phyloP scores from a whole-genome alignment of 2,113 vertebrate genomes.

The Brachypodius melanocephalos region DNA sequence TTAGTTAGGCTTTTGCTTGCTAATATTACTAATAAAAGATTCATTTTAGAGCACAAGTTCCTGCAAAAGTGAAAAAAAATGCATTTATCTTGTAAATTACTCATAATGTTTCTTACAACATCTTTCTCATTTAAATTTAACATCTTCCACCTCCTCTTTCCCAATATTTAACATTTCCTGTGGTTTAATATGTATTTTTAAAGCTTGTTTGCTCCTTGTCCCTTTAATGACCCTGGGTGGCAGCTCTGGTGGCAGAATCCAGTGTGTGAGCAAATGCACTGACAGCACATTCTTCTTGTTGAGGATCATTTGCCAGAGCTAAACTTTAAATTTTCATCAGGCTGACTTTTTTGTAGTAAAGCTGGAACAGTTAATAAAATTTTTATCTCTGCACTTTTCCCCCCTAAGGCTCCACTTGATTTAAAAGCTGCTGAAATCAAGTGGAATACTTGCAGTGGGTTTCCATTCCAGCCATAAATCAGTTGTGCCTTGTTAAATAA shows the following conservation, averaged over 20 bases:
- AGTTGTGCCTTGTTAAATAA: not conserved
- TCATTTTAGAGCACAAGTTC: not conserved
- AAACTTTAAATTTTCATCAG: not conserved
- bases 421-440: slow-evolving; percentile 45
- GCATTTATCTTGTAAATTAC: not conserved
- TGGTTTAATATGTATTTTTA: not conserved
- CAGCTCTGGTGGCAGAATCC: not conserved
- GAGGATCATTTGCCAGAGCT: not conserved
- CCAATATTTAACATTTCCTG: not conserved
- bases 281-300: not conserved
- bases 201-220: not conserved
- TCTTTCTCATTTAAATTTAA: not conserved
- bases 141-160: not conserved
- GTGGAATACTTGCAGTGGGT: not conserved
- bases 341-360: not conserved
- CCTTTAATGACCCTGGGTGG: not conserved
- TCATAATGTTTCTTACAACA: not conserved
- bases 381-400: not conserved
- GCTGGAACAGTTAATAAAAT: slow-evolving; percentile 14
- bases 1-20: not conserved
- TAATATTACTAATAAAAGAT: not conserved
- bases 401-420: not conserved
- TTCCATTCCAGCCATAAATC: slow-evolving; percentile 10
- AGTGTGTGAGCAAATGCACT: not conserved
- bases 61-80: not conserved